phyloP scores from a whole-genome alignment of 2,797 vertebrate genomes.

The Amazona ochrocephala region DNA sequence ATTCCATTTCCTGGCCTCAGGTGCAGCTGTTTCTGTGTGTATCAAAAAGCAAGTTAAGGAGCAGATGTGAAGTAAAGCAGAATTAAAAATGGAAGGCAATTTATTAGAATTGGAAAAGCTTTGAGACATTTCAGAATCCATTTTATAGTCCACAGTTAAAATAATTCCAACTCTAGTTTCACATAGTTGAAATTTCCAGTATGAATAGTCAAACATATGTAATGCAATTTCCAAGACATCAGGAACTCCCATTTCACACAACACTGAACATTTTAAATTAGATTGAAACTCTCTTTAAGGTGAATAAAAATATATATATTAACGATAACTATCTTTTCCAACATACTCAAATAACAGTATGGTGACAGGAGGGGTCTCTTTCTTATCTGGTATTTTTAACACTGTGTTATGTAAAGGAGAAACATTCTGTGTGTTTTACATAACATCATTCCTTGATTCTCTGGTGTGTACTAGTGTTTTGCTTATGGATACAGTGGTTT shows the following conservation, averaged over 20 bases:
- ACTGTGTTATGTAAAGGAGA: not conserved
- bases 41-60: not conserved
- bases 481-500: not conserved
- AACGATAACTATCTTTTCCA: conserved; percentile 6
- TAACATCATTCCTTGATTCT: not conserved
- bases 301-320: conserved; percentile 61
- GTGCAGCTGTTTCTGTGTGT: not conserved
- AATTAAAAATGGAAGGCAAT: conserved; percentile 65
- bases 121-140: conserved; percentile 36
- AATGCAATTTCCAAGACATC: conserved; percentile 3
- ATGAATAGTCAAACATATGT: conserved; percentile 5
- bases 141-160: conserved; percentile 36
- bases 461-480: not conserved
- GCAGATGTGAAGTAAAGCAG: not conserved
- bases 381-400: conserved; percentile 10
- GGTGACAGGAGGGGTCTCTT: not conserved
- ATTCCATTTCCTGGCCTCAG: not conserved
- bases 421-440: not conserved
- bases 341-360: not conserved
- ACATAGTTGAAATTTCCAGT: conserved; percentile 43
- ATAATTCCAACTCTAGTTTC: conserved; percentile 28
- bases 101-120: conserved; percentile 65
- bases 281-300: conserved; percentile 32
- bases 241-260: conserved; percentile 11
- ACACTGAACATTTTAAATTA: conserved; percentile 48